These are phyloP conservation scores for Lepilemur septentrionalis DNA, from an alignment of 2,797 vertebrate species.

Conservation along the genomic window DNA sequence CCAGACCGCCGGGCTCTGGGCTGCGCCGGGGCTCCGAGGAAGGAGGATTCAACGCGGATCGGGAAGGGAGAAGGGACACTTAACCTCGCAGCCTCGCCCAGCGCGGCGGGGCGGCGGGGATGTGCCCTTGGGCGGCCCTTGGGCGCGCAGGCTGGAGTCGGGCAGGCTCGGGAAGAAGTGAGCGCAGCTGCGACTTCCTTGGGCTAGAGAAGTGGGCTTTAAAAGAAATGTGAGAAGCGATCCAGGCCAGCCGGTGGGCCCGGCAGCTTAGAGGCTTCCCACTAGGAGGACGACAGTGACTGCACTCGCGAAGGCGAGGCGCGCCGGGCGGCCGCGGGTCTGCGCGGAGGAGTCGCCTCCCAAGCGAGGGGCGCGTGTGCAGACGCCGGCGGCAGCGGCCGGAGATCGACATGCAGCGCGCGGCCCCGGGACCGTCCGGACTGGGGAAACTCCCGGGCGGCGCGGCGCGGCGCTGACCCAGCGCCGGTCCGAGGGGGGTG, in stretches of 20 bases:
- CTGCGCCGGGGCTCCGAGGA: not conserved
- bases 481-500: slow-evolving; percentile 27
- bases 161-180: not conserved
- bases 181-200: not conserved
- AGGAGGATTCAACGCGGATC: not conserved
- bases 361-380: not conserved
- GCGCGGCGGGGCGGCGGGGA: not conserved
- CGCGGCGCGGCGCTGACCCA: slow-evolving; percentile 33
- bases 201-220: not conserved
- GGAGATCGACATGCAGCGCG: slow-evolving; percentile 40
- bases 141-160: not conserved
- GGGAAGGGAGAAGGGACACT: slow-evolving; percentile 38
- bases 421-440: slow-evolving; percentile 35
- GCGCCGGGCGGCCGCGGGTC: not conserved
- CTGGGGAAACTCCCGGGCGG: slow-evolving; percentile 21
- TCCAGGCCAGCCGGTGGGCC: not conserved
- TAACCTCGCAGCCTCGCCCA: slow-evolving; percentile 1
- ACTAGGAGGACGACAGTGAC: not conserved
- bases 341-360: slow-evolving; percentile 2
- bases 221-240: slow-evolving; percentile 12
- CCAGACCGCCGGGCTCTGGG: not conserved
- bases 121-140: slow-evolving; percentile 38
- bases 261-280: not conserved
- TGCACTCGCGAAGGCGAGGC: not conserved
- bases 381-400: not conserved